Evolutionary conservation across 2,113 vertebrate species (phyloP).

Genomic region (Thalassoma bifasciatum): DNA sequence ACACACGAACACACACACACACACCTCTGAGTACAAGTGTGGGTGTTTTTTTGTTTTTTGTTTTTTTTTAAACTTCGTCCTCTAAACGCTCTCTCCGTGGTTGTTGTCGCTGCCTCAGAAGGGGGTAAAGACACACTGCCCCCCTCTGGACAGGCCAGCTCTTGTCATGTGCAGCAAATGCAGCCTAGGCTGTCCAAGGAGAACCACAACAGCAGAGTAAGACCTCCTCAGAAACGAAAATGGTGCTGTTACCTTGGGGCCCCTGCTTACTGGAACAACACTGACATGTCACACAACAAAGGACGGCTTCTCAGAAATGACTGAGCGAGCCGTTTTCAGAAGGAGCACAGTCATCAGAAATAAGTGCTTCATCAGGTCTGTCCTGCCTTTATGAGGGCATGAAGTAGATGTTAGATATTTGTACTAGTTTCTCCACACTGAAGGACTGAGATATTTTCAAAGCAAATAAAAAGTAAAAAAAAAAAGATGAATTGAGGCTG

Average conservation of each 20-base stretch:
- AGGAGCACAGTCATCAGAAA: constrained; percentile 49
- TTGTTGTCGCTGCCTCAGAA: constrained; percentile 57
- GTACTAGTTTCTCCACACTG: neutral
- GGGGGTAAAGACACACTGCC: constrained; percentile 50
- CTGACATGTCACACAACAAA: constrained; percentile 62
- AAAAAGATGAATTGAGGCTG: neutral
- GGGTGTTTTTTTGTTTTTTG: constrained; percentile 56
- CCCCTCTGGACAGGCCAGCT: constrained; percentile 72
- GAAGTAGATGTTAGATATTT: neutral
- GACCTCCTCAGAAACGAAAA: constrained; percentile 35
- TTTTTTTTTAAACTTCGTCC: constrained; percentile 66
- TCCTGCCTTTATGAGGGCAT: neutral
- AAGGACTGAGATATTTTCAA: neutral
- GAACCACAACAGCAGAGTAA: constrained; percentile 74
- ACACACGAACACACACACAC: constrained; percentile 47
- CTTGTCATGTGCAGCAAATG: constrained; percentile 85
- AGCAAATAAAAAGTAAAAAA: neutral
- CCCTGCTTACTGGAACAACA: constrained; percentile 58
- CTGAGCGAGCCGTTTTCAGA: neutral
- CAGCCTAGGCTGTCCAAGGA: constrained; percentile 82
- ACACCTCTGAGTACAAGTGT: constrained; percentile 67
- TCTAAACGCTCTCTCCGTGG: constrained; percentile 62
- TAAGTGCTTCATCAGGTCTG: constrained; percentile 32
- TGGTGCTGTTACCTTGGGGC: constrained; percentile 11
- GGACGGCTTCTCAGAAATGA: constrained; percentile 60